Conservation (phyloP, 1,140 invertebrate species). For the Octopus sinensis region DNA sequence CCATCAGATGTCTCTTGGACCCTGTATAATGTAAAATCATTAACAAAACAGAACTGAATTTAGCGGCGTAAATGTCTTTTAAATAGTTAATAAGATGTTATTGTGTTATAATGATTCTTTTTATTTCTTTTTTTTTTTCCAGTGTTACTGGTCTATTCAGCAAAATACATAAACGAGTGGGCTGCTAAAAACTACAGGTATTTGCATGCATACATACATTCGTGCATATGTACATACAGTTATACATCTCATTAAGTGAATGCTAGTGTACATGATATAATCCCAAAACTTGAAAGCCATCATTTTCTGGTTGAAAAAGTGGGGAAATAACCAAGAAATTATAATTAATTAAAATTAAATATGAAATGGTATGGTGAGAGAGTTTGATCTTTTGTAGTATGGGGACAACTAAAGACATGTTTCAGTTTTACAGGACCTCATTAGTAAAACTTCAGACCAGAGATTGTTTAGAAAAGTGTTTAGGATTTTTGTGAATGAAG, state of each 20-base stretch:
- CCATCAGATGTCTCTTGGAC: too few relatives aligned
- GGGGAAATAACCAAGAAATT: background rate
- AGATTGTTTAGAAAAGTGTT: too few relatives aligned
- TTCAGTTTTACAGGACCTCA: too few relatives aligned
- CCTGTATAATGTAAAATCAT: too few relatives aligned
- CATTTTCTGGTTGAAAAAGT: background rate
- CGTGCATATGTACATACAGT: background rate
- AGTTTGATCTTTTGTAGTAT: too few relatives aligned
- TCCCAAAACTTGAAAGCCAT: background rate
- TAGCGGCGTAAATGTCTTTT: too few relatives aligned
- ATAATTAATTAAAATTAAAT: background rate
- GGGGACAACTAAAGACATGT: too few relatives aligned
- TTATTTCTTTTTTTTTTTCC: constrained; percentile 27
- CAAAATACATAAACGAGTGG: constrained; percentile 31
- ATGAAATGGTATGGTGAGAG: background rate
- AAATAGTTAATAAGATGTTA: too few relatives aligned
- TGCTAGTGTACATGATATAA: background rate
- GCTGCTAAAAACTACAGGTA: constrained; percentile 30
- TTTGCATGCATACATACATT: background rate
- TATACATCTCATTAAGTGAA: background rate
- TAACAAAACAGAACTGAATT: too few relatives aligned
- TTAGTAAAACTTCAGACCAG: too few relatives aligned
- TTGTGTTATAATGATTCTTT: too few relatives aligned
- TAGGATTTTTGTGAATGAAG: too few relatives aligned
- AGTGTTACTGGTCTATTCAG: constrained; percentile 29